Evolutionary conservation across 1,140 invertebrate genomes (phyloP).

Genomic region (Macrotrachela quadricornifera): DNA sequence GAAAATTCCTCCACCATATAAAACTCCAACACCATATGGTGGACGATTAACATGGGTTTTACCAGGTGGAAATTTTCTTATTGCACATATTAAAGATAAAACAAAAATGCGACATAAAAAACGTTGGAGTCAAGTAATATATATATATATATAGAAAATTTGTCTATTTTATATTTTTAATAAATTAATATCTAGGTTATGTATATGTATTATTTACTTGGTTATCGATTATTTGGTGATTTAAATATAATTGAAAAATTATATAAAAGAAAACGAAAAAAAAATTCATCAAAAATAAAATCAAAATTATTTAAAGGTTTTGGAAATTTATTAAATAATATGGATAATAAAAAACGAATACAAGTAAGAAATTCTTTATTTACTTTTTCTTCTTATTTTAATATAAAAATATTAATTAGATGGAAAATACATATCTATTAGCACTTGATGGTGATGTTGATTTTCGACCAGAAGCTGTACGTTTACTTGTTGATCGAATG

Average conservation of each 20-base stretch:
- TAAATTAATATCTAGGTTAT: slow-evolving; percentile 20
- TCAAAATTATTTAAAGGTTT: slow-evolving; percentile 9
- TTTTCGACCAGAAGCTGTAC: slow-evolving; percentile 82
- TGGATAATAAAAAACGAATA: slow-evolving; percentile 2
- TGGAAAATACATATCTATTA: slow-evolving; percentile 81
- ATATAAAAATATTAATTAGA: slow-evolving; percentile 20
- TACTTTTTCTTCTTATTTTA: background rate
- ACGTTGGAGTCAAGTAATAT: slow-evolving; percentile 29
- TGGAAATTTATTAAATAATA: slow-evolving; percentile 9
- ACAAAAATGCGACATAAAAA: slow-evolving; percentile 29
- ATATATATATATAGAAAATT: no score
- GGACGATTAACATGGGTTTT: slow-evolving; percentile 24
- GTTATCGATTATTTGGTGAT: slow-evolving; percentile 33
- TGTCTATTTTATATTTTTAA: no score
- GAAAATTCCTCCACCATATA: slow-evolving; percentile 15
- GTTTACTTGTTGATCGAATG: slow-evolving; percentile 84
- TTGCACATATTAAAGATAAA: slow-evolving; percentile 27
- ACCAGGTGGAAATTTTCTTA: slow-evolving; percentile 24
- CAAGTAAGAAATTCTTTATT: background rate
- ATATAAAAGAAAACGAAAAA: slow-evolving; percentile 8
- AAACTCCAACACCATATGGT: slow-evolving; percentile 23
- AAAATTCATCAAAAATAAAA: background rate
- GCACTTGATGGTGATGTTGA: slow-evolving; percentile 95
- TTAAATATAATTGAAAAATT: slow-evolving; percentile 10
- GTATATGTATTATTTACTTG: slow-evolving; percentile 45